Percentiles rank a stretch among this genome's conserved stretches.
Evolutionary conservation across 2,797 vertebrate species (phyloP).

Genomic region (Pteronotus mesoamericanus): DNA sequence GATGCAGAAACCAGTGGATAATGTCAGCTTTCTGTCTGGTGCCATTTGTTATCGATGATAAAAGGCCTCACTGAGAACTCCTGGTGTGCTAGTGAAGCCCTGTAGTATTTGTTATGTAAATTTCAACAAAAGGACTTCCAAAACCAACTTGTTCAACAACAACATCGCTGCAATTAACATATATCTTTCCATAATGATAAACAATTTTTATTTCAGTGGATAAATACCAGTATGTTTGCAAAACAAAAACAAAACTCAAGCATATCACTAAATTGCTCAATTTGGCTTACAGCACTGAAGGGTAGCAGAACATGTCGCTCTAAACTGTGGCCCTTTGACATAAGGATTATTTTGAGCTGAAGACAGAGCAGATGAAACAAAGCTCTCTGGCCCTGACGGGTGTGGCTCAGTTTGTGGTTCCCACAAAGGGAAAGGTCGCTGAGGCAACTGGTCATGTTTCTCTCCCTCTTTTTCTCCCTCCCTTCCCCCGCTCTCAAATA

Average conservation of each 20-base stretch:
- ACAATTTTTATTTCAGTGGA: neutral
- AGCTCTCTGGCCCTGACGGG: no score
- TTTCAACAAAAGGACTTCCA: neutral
- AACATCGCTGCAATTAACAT: neutral
- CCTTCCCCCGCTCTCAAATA: no score
- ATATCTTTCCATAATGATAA: neutral
- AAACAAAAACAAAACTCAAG: neutral
- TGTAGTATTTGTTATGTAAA: neutral
- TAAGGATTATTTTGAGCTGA: neutral
- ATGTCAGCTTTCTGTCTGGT: neutral
- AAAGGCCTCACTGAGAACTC: neutral
- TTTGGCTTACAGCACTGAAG: neutral
- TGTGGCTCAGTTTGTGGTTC: no score
- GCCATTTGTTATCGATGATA: neutral
- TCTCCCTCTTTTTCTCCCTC: no score
- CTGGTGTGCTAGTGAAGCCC: neutral
- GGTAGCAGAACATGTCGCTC: neutral
- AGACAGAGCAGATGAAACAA: neutral
- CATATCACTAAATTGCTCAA: neutral
- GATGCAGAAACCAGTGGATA: neutral
- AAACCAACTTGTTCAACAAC: neutral
- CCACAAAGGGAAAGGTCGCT: no score
- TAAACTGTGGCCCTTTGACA: neutral
- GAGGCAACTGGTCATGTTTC: no score
- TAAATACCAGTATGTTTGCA: neutral